Percentiles rank a stretch among this genome's conserved stretches.
phyloP scores from a whole-genome alignment of 2,888 invertebrate species.

The Drosophila neotestacea region DNA sequence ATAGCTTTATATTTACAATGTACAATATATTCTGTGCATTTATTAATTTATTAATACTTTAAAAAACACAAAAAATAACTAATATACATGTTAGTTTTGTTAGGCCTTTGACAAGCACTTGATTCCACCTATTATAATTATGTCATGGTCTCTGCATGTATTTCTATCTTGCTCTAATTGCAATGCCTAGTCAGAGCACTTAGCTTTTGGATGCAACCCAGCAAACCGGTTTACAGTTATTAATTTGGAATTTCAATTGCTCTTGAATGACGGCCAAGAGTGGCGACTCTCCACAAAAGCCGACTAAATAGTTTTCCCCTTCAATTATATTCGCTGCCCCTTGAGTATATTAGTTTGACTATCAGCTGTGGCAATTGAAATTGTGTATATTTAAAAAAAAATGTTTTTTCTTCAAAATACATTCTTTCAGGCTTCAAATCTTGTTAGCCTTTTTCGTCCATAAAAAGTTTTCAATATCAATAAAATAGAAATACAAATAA shows the following conservation, averaged over 20 bases:
- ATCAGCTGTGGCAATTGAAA: background rate
- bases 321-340: background rate
- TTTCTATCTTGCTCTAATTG: background rate
- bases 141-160: background rate
- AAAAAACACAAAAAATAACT: too few relatives aligned
- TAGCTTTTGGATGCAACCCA: constrained; percentile 21
- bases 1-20: too few relatives aligned
- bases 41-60: too few relatives aligned
- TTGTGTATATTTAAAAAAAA: background rate
- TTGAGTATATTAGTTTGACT: constrained; percentile 10
- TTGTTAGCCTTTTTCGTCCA: too few relatives aligned
- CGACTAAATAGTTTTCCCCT: constrained; percentile 9
- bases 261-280: constrained; percentile 62
- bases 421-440: too few relatives aligned
- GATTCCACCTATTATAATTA: too few relatives aligned
- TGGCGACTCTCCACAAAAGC: constrained; percentile 1
- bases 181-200: constrained; percentile 36
- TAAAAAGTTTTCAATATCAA: too few relatives aligned
- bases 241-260: constrained; percentile 49
- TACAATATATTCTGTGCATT: too few relatives aligned
- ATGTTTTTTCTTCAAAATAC: too few relatives aligned
- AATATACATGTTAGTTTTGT: too few relatives aligned
- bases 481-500: too few relatives aligned
- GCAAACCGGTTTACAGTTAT: constrained; percentile 17
- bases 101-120: too few relatives aligned